Percentiles rank a stretch among this genome's conserved stretches.
phyloP scores from a whole-genome alignment of 1,140 invertebrate genomes.

The Hyposmocoma kahamanoa region DNA sequence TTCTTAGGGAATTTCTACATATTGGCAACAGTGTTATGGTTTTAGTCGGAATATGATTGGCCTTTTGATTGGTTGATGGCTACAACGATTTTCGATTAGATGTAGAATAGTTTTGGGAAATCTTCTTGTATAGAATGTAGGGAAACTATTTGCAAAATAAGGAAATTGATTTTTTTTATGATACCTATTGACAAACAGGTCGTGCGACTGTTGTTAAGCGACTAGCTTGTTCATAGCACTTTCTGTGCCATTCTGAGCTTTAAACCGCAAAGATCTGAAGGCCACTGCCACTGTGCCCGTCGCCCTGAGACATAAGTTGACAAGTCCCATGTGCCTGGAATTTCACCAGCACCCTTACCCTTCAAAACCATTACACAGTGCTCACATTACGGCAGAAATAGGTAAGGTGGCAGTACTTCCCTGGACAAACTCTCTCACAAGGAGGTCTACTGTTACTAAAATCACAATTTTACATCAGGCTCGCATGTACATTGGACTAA shows the following conservation, averaged over 20 bases:
- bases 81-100: not conserved
- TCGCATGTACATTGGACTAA: no score
- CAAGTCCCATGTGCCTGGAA: no score
- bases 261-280: not conserved
- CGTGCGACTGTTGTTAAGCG: not conserved
- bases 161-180: not conserved
- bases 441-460: no score
- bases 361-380: no score
- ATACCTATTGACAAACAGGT: not conserved
- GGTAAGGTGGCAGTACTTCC: no score
- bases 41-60: not conserved
- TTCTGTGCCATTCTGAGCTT: not conserved
- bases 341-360: no score
- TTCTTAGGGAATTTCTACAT: not conserved
- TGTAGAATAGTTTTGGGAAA: not conserved
- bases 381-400: no score
- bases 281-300: no score
- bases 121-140: not conserved
- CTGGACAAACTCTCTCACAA: no score
- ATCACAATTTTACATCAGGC: no score
- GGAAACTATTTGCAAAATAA: not conserved
- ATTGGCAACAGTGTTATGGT: not conserved
- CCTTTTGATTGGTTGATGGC: not conserved
- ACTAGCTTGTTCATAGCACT: not conserved
- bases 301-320: no score